Percentiles rank a stretch among this genome's conserved stretches.
These are phyloP conservation scores for Lutraria rhynchaena DNA, from an alignment of 1,140 invertebrate species.

Conservation along the genomic window DNA sequence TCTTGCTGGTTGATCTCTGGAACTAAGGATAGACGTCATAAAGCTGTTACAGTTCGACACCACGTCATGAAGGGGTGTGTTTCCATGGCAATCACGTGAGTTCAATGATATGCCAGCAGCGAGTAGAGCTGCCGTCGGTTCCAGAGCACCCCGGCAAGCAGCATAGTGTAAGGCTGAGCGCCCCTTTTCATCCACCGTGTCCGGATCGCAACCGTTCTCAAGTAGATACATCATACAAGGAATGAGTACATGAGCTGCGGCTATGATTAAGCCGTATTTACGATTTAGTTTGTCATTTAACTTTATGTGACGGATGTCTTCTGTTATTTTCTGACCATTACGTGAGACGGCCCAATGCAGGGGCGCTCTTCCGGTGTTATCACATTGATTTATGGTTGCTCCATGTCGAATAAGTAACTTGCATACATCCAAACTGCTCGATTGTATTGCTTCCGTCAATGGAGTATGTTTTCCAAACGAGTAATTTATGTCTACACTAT, in stretches of 20 bases:
- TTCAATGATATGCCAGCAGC: neutral
- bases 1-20: too few species aligned
- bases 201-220: neutral
- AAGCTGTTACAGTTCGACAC: slow-evolving; percentile 17
- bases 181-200: neutral
- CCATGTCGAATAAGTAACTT: slow-evolving; percentile 20
- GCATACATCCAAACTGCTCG: neutral
- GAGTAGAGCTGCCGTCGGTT: neutral
- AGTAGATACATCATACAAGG: slow-evolving; percentile 1
- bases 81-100: neutral
- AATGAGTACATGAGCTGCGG: neutral
- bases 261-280: neutral
- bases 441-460: neutral
- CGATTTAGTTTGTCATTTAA: neutral
- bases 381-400: neutral
- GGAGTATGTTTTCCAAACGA: slow-evolving; percentile 9
- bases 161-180: slow-evolving; percentile 8
- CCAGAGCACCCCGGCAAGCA: neutral
- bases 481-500: slow-evolving; percentile 1
- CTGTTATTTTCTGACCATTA: neutral
- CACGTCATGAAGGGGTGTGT: slow-evolving; percentile 22
- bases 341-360: slow-evolving; percentile 2
- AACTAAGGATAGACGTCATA: too few species aligned
- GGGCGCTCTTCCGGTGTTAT: slow-evolving; percentile 14
- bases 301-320: neutral